These are phyloP conservation scores for Distichodus sexfasciatus DNA, from an alignment of 2,797 vertebrate species.

Conservation along the genomic window DNA sequence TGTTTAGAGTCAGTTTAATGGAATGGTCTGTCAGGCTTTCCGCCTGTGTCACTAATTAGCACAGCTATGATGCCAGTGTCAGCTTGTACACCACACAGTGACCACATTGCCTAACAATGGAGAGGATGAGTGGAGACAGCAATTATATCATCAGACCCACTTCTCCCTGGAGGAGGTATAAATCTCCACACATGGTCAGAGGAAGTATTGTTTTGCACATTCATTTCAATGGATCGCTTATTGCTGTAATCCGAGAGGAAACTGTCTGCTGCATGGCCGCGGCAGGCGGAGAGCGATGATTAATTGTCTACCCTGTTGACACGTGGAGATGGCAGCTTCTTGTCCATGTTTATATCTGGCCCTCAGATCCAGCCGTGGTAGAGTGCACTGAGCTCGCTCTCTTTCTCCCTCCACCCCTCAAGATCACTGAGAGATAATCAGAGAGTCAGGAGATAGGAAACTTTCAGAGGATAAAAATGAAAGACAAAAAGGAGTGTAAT, in stretches of 20 bases:
- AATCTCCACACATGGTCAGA: slow-evolving; percentile 42
- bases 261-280: slow-evolving; percentile 60
- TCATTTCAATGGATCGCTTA: slow-evolving; percentile 66
- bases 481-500: not conserved
- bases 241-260: slow-evolving; percentile 60
- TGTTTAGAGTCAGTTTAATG: slow-evolving; percentile 16
- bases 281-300: slow-evolving; percentile 64
- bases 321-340: slow-evolving; percentile 35
- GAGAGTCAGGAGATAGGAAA: not conserved
- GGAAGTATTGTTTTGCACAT: slow-evolving; percentile 61
- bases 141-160: slow-evolving; percentile 50
- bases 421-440: not conserved
- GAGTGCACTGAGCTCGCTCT: slow-evolving; percentile 17
- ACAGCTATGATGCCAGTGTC: slow-evolving; percentile 29
- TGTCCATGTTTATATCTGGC: slow-evolving; percentile 35
- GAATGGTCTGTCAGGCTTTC: slow-evolving; percentile 28
- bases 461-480: too few relatives aligned
- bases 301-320: slow-evolving; percentile 65
- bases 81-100: slow-evolving; percentile 25
- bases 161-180: slow-evolving; percentile 45
- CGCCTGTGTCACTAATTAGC: slow-evolving; percentile 36
- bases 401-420: too few relatives aligned
- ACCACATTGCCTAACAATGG: slow-evolving; percentile 37
- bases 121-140: slow-evolving; percentile 42
- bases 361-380: slow-evolving; percentile 8